Evolutionary conservation across 2,113 vertebrate genomes (phyloP).

Genomic region (Elaphurus davidianus): DNA sequence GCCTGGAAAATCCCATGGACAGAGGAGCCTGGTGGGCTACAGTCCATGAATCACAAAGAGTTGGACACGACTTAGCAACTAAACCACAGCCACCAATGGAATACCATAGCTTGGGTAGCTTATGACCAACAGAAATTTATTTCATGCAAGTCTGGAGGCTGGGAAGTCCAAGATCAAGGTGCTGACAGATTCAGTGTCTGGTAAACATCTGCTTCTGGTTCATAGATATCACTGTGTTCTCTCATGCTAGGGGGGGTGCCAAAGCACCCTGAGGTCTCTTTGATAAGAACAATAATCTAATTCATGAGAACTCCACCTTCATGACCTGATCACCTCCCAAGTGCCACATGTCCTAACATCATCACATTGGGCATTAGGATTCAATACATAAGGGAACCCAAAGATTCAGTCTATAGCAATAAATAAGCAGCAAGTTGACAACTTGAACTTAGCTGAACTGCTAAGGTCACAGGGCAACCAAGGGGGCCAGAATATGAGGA

Average conservation of each 20-base stretch:
- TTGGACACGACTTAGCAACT: not conserved
- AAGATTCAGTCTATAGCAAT: not conserved
- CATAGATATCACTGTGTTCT: not conserved
- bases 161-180: not conserved
- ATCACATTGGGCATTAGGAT: not conserved
- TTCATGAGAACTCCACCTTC: not conserved
- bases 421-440: not conserved
- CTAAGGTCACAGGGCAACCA: not conserved
- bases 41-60: not conserved
- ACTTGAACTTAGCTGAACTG: not conserved
- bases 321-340: not conserved
- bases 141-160: not conserved
- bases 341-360: not conserved
- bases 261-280: not conserved
- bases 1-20: not conserved
- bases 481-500: not conserved
- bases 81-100: not conserved
- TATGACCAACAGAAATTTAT: not conserved
- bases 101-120: not conserved
- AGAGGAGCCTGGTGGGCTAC: not conserved
- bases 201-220: not conserved
- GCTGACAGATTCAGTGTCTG: not conserved
- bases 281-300: not conserved
- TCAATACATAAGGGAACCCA: not conserved
- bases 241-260: not conserved